Base-by-base conservation (phyloP, 2,888 invertebrate genomes). In the Hirtodrosophila trivittata region DNA sequence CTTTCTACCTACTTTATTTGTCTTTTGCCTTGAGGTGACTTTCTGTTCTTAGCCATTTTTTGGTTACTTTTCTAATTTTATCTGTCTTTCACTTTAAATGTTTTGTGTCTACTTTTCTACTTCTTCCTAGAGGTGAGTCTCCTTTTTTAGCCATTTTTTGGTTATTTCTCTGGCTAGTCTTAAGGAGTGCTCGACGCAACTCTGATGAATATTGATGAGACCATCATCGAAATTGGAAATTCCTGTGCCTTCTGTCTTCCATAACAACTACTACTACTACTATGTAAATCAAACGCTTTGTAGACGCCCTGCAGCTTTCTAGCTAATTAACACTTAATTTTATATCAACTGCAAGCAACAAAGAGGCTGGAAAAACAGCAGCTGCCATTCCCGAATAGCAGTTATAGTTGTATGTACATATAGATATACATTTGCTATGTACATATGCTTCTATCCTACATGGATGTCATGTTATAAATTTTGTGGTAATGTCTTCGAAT, bases 291-390 rank as follows among this genome's bases (percentile, higher is more conserved):
- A 66, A 68, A 84, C 65, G 50, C 54, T 59, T 59, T 43, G 42
- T 30, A 43, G 85, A 50, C 78, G 66, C 86, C 81, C 81, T 82
- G 87, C 83, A 75, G 87, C 64, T 82, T 82, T 85, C 80, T 72
- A 72, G 66, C 87, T 82, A 82, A 82, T 82, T 82, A 82, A 87
- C 87, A 87, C 82, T 87, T 87, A 82, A 87, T 82, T 82, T 85
- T 67, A 74, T 66, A 87, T 86, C 85, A 65, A 73, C 47, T 57
- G 18, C 2, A n/a, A 9, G 39, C 47, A 47, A 9, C 43, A 35
- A 37, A 46, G 58, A 54, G 55, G 50, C 46, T 75, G 56, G 58
- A 66, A 77, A 82, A 70, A 49, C 80, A 62, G 86, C 86, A 83
- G 86, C 77, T 81, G 85, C 52, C 70, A 54, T 71, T 71, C 51